Evolutionary conservation across 2,797 vertebrate genomes (phyloP).

Genomic region (Graptemys geographica): DNA sequence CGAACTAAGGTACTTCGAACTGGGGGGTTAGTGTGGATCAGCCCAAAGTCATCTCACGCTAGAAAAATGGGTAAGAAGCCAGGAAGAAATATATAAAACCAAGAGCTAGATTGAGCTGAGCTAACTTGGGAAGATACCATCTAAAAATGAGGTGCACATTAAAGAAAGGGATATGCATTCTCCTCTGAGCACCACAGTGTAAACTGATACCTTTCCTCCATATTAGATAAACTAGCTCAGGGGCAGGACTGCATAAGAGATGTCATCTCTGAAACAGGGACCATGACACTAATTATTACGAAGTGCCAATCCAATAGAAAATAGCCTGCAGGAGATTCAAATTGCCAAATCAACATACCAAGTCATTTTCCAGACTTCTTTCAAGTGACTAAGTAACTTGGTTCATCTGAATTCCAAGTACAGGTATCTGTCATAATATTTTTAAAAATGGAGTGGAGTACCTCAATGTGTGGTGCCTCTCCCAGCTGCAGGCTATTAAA

Average conservation of each 20-base stretch:
- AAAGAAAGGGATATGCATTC: not conserved
- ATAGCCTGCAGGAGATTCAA: not conserved
- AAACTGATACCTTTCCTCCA: not conserved
- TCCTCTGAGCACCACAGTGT: not conserved
- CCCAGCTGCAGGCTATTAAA: slow-evolving; percentile 93
- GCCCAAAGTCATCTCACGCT: not conserved
- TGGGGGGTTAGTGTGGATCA: no score
- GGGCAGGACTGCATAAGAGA: not conserved
- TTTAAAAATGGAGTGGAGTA: slow-evolving; percentile 59
- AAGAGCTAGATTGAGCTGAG: not conserved
- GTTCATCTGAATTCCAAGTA: not conserved
- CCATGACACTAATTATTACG: not conserved
- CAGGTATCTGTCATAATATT: not conserved
- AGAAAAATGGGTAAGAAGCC: not conserved
- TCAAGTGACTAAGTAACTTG: not conserved
- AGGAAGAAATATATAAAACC: not conserved
- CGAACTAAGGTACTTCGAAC: no score
- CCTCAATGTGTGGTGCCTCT: slow-evolving; percentile 90
- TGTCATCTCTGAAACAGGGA: not conserved
- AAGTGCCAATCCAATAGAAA: not conserved
- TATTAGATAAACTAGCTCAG: not conserved
- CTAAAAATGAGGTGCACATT: not conserved
- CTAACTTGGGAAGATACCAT: not conserved
- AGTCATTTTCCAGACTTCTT: not conserved
- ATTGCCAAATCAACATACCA: not conserved